A percentile compares a stretch with the other conserved stretches of the same genome.
Evolutionary conservation across 2,797 vertebrate genomes (phyloP).

Genomic region (Lepidocolaptes lacrymiger): DNA sequence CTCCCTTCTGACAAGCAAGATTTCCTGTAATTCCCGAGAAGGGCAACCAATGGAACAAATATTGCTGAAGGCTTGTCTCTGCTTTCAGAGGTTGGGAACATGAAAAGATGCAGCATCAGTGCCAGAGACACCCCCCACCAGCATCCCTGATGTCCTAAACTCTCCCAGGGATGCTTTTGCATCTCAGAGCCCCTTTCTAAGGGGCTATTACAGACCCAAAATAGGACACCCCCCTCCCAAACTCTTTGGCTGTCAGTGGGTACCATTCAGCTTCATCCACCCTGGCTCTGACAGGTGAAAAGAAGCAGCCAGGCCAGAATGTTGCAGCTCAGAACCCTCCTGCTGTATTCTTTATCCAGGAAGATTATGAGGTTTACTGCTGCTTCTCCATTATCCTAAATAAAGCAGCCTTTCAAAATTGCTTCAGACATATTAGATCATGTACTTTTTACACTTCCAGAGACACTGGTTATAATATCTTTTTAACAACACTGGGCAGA

Average conservation of each 20-base stretch:
- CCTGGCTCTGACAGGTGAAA: background rate
- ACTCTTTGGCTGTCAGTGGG: background rate
- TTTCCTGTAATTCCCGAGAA: conserved; percentile 4
- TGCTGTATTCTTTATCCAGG: background rate
- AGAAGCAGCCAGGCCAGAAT: background rate
- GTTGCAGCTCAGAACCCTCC: conserved; percentile 7
- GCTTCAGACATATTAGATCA: conserved; percentile 64
- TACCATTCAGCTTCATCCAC: background rate
- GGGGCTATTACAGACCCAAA: background rate
- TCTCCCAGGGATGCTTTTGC: background rate
- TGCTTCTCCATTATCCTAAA: conserved; percentile 72
- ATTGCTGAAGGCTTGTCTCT: background rate
- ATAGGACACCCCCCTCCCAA: background rate
- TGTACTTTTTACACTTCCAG: conserved; percentile 61
- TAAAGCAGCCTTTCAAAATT: conserved; percentile 66
- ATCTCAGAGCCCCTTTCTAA: background rate
- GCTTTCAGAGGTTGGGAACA: background rate
- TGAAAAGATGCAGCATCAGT: background rate
- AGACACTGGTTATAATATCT: conserved; percentile 71
- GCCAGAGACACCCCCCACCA: background rate
- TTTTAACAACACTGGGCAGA: conserved; percentile 67
- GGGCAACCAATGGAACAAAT: background rate
- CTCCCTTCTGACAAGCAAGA: conserved; percentile 50
- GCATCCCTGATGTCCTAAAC: background rate
- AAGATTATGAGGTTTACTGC: conserved; percentile 68